These are phyloP conservation scores for Euwallacea fornicatus DNA, from an alignment of 1,140 invertebrate genomes.

Conservation along the genomic window DNA sequence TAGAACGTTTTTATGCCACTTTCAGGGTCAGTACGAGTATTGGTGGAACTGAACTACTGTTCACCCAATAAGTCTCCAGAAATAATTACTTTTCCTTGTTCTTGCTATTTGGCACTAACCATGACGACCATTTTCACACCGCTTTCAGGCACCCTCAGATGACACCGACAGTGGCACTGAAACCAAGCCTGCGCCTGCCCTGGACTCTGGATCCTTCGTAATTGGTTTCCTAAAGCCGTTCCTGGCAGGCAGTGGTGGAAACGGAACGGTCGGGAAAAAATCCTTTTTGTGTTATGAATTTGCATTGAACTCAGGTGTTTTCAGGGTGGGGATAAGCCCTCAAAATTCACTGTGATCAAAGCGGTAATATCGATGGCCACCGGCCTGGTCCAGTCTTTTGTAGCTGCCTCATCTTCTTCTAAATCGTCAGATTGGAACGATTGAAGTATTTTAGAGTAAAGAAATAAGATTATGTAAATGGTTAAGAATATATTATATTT, in stretches of 20 bases:
- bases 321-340: conserved; percentile 14
- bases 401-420: conserved; percentile 21
- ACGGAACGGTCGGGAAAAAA: conserved; percentile 9
- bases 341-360: conserved; percentile 29
- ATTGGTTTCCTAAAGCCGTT: conserved; percentile 35
- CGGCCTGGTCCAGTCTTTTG: conserved; percentile 15
- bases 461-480: no score
- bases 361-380: conserved; percentile 25
- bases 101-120: no score
- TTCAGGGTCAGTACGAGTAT: no score
- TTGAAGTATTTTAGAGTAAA: not conserved
- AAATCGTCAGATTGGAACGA: conserved; percentile 26
- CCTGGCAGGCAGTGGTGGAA: conserved; percentile 23
- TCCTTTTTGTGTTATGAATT: not conserved
- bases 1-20: no score
- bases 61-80: no score
- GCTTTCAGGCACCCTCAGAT: not conserved
- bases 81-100: no score
- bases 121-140: no score
- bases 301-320: not conserved
- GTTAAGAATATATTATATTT: no score
- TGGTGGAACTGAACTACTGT: no score
- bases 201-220: conserved; percentile 36
- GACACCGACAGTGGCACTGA: not conserved
- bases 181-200: conserved; percentile 2